Base-by-base conservation (phyloP, 1,140 invertebrate species). In the Brachionus calyciflorus region DNA sequence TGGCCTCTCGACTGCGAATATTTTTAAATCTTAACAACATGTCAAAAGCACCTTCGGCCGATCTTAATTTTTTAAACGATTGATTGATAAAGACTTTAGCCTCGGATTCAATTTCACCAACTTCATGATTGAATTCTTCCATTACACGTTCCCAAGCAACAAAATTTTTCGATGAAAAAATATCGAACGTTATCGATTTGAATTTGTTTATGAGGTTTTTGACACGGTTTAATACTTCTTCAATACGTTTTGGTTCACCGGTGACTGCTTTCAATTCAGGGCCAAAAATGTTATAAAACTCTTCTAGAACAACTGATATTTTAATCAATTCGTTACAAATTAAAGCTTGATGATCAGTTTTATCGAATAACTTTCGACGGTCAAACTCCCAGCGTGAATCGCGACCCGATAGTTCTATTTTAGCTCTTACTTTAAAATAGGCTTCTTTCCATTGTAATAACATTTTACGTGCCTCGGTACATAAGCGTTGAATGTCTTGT, bases 371-470 rank as follows among this genome's bases (percentile, higher is more conserved):
- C 51, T 88, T 87, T 9, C 87, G 88, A 78, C 90, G 89, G 80
- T 94, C 91, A 83, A 96, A 95, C 83, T 96, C 93, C 93, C 93
- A 95, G 14, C 93, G 87, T 9, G 88, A 87, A 3, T 91, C 91
- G 79, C 91, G 91, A 0, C 91, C 91, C 0, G 90, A 90, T 2
- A 88, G 80, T 83, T 95, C 93, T 78, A 95, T 94, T 77, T 89
- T 89, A 17, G 89, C 86, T 28, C 93, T 85, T 0, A 90, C 92
- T 63, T 90, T 87, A 78, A 90, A 85, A 81, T 92, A 93, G 0
- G 44, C n/a, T 12, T 70, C 80, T 81, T 91, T 91, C 92, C 93
- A 94, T 57, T 86, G 87, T 73, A 88, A 87, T 81, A 94, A 83
- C 87, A 94, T 90, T 63, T 79, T 81, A 77, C 82, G 83, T 2